Evolutionary conservation across 2,797 vertebrate genomes (phyloP).

Genomic region (Pterois miles): DNA sequence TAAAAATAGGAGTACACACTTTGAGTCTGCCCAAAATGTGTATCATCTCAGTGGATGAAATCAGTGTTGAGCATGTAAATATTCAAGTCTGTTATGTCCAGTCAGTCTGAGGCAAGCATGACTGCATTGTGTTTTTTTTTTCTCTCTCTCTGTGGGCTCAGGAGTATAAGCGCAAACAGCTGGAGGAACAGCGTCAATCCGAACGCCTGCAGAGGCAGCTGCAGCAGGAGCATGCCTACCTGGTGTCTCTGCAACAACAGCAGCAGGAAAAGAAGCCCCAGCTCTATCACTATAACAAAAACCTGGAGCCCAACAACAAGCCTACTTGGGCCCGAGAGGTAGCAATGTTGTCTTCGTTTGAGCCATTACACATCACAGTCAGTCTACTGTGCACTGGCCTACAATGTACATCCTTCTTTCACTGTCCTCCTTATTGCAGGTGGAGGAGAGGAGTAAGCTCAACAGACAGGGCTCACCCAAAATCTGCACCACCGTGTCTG

Average conservation of each 20-base stretch:
- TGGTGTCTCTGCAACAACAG: slow-evolving; percentile 90
- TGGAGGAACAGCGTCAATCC: slow-evolving; percentile 94
- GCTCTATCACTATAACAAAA: slow-evolving; percentile 92
- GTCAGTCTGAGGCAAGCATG: slow-evolving; percentile 6
- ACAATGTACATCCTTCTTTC: background rate
- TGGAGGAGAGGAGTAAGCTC: slow-evolving; percentile 91
- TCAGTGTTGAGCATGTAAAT: background rate
- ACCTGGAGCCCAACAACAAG: slow-evolving; percentile 89
- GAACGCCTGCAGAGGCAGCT: slow-evolving; percentile 93
- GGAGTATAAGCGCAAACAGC: slow-evolving; percentile 96
- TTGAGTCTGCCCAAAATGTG: background rate
- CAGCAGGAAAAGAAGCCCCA: slow-evolving; percentile 89
- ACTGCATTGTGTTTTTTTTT: slow-evolving; percentile 34
- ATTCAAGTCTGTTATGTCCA: background rate
- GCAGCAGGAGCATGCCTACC: slow-evolving; percentile 94
- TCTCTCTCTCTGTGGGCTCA: slow-evolving; percentile 54
- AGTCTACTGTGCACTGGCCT: background rate
- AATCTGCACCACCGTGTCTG: slow-evolving; percentile 88
- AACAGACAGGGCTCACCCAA: slow-evolving; percentile 93
- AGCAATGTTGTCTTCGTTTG: background rate
- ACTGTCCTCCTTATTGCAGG: slow-evolving; percentile 71
- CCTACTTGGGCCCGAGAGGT: slow-evolving; percentile 91
- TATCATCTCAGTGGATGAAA: slow-evolving; percentile 1
- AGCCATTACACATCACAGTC: background rate
- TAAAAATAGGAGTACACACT: slow-evolving; percentile 15